These are phyloP conservation scores for Paralichthys olivaceus DNA, from an alignment of 2,113 vertebrate genomes.

Conservation along the genomic window DNA sequence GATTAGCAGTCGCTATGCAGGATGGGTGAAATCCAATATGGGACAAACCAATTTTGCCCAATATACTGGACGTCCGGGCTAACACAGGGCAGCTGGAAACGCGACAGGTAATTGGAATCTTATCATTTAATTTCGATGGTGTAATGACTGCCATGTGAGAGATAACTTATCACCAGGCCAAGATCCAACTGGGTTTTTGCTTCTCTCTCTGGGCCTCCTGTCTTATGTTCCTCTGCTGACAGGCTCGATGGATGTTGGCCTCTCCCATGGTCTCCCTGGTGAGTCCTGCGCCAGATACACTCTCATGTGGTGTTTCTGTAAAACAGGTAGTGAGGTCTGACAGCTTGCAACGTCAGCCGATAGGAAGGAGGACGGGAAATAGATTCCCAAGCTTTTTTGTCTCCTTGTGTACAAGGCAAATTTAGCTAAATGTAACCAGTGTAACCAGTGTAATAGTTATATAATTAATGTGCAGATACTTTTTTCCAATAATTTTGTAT, in stretches of 20 bases:
- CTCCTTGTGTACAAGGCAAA: not conserved
- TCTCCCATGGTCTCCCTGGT: slow-evolving; percentile 25
- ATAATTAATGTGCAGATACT: not conserved
- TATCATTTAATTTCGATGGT: slow-evolving; percentile 74
- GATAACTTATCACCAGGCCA: slow-evolving; percentile 48
- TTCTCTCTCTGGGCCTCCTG: slow-evolving; percentile 38
- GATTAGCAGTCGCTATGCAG: not conserved
- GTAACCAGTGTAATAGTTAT: not conserved
- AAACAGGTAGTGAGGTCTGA: slow-evolving; percentile 38
- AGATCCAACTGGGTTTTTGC: slow-evolving; percentile 48
- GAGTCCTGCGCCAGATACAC: slow-evolving; percentile 36
- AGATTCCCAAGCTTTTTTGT: not conserved
- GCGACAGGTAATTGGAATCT: slow-evolving; percentile 71
- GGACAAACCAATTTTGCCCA: not conserved
- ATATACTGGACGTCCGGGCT: too few species aligned
- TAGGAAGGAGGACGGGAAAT: not conserved
- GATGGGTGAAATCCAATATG: too few species aligned
- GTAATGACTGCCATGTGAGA: slow-evolving; percentile 49
- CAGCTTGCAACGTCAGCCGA: slow-evolving; percentile 25
- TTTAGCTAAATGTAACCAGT: not conserved
- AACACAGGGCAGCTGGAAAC: not conserved
- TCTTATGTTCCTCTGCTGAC: slow-evolving; percentile 43
- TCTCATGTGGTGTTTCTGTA: slow-evolving; percentile 37
- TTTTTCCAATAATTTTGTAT: not conserved
- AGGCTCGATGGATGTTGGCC: slow-evolving; percentile 37